Percentiles rank a stretch among this genome's conserved stretches.
Evolutionary conservation across 2,888 invertebrate genomes (phyloP).

Genomic region (Sinopyrophorus schimmeli): DNA sequence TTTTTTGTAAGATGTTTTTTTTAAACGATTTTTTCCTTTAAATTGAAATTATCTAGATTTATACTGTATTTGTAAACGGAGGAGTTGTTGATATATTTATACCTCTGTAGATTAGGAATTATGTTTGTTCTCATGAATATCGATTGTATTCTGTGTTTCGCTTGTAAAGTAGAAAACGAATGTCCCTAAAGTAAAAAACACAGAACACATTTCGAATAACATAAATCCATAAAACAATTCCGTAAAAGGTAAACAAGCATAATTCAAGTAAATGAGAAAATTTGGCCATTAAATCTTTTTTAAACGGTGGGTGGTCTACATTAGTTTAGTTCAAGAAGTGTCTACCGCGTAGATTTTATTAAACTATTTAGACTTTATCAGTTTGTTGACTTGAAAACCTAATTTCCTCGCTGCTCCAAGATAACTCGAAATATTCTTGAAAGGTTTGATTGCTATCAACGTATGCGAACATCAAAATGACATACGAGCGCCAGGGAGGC

Average conservation of each 20-base stretch:
- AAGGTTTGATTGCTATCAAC: not conserved
- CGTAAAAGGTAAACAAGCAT: not conserved
- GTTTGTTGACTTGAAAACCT: too few species aligned
- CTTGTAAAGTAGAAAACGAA: too few species aligned
- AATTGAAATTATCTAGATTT: too few species aligned
- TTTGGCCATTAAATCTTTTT: not conserved
- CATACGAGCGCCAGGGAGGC: not conserved
- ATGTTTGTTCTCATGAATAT: too few species aligned
- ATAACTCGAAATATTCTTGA: not conserved
- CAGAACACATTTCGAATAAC: too few species aligned
- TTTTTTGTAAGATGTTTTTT: too few species aligned
- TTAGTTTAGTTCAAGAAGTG: not conserved
- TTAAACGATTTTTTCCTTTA: too few species aligned
- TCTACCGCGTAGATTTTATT: not conserved
- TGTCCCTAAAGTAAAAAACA: too few species aligned
- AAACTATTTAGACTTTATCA: not conserved
- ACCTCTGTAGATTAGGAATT: too few species aligned
- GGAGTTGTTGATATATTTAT: too few species aligned
- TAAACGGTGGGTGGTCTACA: conserved; percentile 16
- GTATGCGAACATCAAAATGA: not conserved
- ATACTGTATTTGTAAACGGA: too few species aligned
- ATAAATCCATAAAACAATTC: not conserved
- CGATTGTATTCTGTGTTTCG: too few species aligned
- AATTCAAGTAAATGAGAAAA: conserved; percentile 2
- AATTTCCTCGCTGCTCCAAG: not conserved